These are phyloP conservation scores for Phoxinus dragarum DNA, from an alignment of 2,797 vertebrate species.

Conservation along the genomic window DNA sequence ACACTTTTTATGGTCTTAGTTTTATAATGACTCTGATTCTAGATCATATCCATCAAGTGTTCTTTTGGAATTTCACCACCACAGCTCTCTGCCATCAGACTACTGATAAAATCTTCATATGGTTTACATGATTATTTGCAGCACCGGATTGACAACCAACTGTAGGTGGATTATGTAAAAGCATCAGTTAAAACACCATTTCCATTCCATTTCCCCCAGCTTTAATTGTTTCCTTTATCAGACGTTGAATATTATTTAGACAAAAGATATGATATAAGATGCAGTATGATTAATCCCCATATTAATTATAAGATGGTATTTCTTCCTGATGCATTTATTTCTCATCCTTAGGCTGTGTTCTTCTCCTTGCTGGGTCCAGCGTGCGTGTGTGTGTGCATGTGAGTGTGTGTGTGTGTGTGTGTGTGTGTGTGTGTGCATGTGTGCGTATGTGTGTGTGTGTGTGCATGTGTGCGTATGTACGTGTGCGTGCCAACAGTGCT, in stretches of 20 bases:
- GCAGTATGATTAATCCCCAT: neutral
- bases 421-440: neutral
- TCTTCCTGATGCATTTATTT: neutral
- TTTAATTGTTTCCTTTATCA: neutral
- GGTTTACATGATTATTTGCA: neutral
- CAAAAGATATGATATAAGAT: neutral
- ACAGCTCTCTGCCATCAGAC: neutral
- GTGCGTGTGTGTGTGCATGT: neutral
- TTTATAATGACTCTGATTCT: neutral
- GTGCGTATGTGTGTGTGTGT: neutral
- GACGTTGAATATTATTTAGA: neutral
- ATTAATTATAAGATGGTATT: neutral
- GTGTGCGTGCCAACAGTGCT: neutral
- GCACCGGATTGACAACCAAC: neutral
- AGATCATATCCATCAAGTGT: neutral
- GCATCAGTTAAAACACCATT: neutral
- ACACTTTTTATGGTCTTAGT: neutral
- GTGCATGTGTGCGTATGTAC: neutral
- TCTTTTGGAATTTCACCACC: neutral
- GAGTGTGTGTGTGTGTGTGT: neutral
- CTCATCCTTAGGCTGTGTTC: neutral
- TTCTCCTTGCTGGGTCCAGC: neutral
- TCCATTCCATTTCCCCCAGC: neutral
- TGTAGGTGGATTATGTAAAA: neutral
- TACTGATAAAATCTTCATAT: neutral